Evolutionary conservation across 2,888 invertebrate species (phyloP), one percentile per base, ranked within the genome.

Genomic region (Lycophotia porphyrea): DNA sequence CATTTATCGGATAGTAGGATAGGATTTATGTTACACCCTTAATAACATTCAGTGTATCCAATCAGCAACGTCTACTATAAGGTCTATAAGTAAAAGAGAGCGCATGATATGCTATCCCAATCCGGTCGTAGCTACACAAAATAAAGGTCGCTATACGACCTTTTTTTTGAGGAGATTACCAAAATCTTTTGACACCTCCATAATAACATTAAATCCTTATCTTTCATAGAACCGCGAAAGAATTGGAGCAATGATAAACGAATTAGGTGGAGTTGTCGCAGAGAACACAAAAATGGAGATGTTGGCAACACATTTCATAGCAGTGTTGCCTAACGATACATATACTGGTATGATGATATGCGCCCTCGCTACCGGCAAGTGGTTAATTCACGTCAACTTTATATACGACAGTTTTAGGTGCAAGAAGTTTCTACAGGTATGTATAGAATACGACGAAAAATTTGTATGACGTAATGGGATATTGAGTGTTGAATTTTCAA

Each of bases 231-330:
- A 96, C 84, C 94, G 94, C 1, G 95, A 96, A 75, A 90, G 95
- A 80, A 91, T 96, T 61, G 91, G 91, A 39, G 93, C 95, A 0
- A 96, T 96, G 96, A 93, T 96, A 65, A 93, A 92, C 71, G 96
- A 96, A 83, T 85, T 96, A 34, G 96, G 96, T 2, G 96, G 96
- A 15, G 96, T 96, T 24, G 95, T 96, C 0, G 96, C 96, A 0
- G 96, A 96, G 85, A 96, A 95, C 82, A 96, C 96, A 0, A 96
- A 96, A 87, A 96, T 96, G 96, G 96, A 96, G 82, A 96, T 96
- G 96, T 85, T 96, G 89, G 94, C 96, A 60, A 95, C 96, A 47
- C 96, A 96, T 86, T 96, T 95, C 84, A 91, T 96, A 81, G 92
- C 95, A 21, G 91, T 94, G 87, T 87, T 96, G 88, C 96, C 96